Evolutionary conservation across 2,113 vertebrate genomes (phyloP).

Genomic region (Cyanoderma ruficeps): DNA sequence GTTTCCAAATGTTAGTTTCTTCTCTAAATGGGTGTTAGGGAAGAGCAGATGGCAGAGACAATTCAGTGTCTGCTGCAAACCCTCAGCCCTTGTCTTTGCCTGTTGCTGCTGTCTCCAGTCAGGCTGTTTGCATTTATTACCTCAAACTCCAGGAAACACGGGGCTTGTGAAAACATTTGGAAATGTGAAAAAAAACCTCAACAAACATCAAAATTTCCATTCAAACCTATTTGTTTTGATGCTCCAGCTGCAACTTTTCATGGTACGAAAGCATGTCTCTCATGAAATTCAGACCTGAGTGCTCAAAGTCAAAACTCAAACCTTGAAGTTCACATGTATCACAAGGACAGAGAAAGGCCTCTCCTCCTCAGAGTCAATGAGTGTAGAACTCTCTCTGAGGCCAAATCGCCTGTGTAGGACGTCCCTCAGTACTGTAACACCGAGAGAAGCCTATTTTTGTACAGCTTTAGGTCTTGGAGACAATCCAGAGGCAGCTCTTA

Average conservation of each 20-base stretch:
- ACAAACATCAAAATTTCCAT: neutral
- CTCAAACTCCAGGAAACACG: neutral
- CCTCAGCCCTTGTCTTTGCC: neutral
- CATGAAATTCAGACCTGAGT: neutral
- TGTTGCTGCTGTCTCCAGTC: neutral
- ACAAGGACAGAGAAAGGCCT: neutral
- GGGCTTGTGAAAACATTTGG: neutral
- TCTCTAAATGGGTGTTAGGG: slow-evolving; percentile 45
- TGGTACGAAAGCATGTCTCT: neutral
- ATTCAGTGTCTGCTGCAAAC: slow-evolving; percentile 13
- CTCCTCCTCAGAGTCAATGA: neutral
- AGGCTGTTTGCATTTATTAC: neutral
- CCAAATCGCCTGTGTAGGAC: neutral
- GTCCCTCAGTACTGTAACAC: neutral
- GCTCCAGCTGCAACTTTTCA: neutral
- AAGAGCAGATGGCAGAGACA: slow-evolving; percentile 65
- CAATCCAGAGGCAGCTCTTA: slow-evolving; percentile 9
- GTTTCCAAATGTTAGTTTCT: slow-evolving; percentile 65
- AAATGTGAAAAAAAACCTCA: neutral
- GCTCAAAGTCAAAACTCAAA: neutral
- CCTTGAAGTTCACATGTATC: fast-evolving
- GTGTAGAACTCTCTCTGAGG: neutral
- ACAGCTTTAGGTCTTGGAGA: neutral
- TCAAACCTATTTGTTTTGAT: neutral
- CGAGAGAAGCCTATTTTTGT: neutral